Percentiles rank a stretch among this genome's conserved stretches.
Conservation (phyloP, 1,140 invertebrate genomes). For the Drosophila micromelanica region DNA sequence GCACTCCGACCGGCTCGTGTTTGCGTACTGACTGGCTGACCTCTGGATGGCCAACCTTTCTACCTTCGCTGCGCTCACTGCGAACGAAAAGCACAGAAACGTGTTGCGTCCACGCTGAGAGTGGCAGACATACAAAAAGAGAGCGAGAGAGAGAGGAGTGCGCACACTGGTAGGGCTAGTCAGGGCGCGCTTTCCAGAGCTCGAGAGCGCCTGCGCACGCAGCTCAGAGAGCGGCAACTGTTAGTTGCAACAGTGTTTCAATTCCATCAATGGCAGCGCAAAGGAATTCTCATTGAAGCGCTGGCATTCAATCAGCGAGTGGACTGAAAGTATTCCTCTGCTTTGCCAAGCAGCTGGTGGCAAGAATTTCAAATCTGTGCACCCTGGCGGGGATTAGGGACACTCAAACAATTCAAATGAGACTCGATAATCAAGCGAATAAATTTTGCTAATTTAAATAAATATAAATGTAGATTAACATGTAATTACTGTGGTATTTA, state of each 20-base stretch:
- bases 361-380: too few species aligned
- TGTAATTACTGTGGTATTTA: too few species aligned
- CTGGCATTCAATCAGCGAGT: conserved; percentile 7
- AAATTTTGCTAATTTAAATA: too few species aligned
- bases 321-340: neutral
- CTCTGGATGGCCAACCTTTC: neutral
- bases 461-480: too few species aligned
- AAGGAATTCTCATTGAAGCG: neutral
- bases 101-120: conserved; percentile 25
- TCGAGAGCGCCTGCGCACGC: neutral
- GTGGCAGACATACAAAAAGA: neutral
- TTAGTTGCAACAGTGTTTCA: neutral
- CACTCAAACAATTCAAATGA: too few species aligned
- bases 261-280: neutral
- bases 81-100: conserved; percentile 24
- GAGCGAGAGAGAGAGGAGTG: conserved; percentile 15
- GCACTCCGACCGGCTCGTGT: conserved; percentile 10
- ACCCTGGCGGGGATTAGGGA: neutral
- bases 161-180: neutral
- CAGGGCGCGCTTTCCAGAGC: neutral
- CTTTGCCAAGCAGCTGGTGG: neutral
- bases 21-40: conserved; percentile 30
- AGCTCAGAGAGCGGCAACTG: conserved; percentile 4
- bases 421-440: too few species aligned
- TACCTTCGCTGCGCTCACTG: neutral